Conservation (phyloP, 2,888 invertebrate genomes). For the Conus canariensis region DNA sequence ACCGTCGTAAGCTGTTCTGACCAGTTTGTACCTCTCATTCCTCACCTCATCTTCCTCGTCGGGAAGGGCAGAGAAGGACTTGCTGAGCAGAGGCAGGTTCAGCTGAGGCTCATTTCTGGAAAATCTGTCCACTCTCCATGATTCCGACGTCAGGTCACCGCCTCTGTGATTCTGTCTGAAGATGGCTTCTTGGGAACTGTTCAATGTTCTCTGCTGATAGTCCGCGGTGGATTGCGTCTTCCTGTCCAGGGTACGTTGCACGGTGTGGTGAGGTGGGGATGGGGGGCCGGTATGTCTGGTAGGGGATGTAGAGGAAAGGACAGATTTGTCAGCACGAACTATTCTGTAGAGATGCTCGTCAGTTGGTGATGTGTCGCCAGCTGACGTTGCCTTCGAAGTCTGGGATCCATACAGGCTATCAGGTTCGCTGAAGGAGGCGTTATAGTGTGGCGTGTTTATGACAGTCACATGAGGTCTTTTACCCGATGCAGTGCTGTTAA, state of each 20-base stretch:
- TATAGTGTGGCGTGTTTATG: not conserved
- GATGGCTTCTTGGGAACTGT: constrained; percentile 24
- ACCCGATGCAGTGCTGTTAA: not conserved
- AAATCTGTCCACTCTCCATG: constrained; percentile 41
- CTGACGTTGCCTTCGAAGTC: constrained; percentile 47
- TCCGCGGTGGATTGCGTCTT: constrained; percentile 9
- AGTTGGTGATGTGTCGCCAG: constrained; percentile 43
- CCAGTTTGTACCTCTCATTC: constrained; percentile 29
- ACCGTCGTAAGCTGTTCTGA: constrained; percentile 19
- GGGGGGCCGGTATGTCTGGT: not conserved
- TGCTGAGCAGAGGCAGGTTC: not conserved
- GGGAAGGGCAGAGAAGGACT: not conserved
- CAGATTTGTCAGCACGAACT: constrained; percentile 41
- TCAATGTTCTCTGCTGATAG: constrained; percentile 26
- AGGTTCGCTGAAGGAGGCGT: constrained; percentile 29
- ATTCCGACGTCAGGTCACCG: not conserved
- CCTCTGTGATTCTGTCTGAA: not conserved
- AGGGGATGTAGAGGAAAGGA: not conserved
- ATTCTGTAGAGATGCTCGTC: constrained; percentile 51
- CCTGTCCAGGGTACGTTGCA: constrained; percentile 11
- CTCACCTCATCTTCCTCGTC: not conserved
- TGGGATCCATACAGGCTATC: constrained; percentile 51
- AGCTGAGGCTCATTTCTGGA: constrained; percentile 41
- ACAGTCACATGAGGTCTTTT: not conserved
- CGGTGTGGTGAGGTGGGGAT: not conserved